phyloP scores from a whole-genome alignment of 1,140 invertebrate genomes.

The Drusus annulatus region DNA sequence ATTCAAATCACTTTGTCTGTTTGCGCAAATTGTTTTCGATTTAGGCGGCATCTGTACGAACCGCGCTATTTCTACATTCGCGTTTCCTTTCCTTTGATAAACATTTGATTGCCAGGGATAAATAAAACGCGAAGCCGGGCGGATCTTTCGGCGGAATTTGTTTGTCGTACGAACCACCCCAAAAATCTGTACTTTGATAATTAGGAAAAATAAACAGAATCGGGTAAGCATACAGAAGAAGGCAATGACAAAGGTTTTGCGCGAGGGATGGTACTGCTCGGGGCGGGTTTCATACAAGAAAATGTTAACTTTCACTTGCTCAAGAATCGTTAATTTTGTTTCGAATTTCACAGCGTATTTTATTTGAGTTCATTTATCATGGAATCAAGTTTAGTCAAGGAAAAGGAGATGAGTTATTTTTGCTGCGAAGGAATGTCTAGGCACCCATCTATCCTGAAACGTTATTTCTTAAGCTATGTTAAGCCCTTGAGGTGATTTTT shows the following conservation, averaged over 20 bases:
- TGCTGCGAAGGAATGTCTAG: too few relatives aligned
- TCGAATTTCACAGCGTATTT: background rate
- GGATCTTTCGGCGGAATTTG: constrained; percentile 26
- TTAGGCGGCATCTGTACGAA: background rate
- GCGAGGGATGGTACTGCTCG: background rate
- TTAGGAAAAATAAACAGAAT: constrained; percentile 58
- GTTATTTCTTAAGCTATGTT: too few relatives aligned
- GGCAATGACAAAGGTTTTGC: constrained; percentile 53
- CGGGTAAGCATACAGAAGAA: background rate
- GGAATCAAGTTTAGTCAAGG: too few relatives aligned
- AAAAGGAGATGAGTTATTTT: too few relatives aligned
- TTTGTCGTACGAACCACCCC: constrained; percentile 36
- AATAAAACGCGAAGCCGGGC: constrained; percentile 26
- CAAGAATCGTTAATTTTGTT: constrained; percentile 16
- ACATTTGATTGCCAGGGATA: constrained; percentile 45
- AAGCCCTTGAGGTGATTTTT: too few relatives aligned
- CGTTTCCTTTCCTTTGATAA: constrained; percentile 39
- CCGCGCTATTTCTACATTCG: constrained; percentile 13
- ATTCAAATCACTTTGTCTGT: constrained; percentile 41
- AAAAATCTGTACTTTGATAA: constrained; percentile 55
- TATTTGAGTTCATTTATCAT: background rate
- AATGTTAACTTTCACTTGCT: constrained; percentile 6
- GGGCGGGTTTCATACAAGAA: constrained; percentile 6
- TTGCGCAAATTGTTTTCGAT: constrained; percentile 47
- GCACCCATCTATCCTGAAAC: too few relatives aligned